phyloP scores from a whole-genome alignment of 1,140 invertebrate species.

The Bombus vancouverensis region DNA sequence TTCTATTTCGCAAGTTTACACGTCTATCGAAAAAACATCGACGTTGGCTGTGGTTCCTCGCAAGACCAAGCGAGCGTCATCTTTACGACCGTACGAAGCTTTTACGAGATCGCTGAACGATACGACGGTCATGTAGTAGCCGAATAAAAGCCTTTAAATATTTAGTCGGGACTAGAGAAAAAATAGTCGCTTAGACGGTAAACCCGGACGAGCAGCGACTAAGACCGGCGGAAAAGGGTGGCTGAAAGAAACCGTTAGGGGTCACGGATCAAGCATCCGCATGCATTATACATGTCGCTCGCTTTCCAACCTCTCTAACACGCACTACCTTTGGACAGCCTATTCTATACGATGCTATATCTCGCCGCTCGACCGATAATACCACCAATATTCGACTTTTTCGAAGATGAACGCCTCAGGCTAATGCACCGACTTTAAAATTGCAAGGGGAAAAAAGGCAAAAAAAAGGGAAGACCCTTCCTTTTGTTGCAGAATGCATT shows the following conservation, averaged over 20 bases:
- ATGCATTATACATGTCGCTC: slow-evolving; percentile 68
- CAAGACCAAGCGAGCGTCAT: background rate
- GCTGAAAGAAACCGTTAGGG: slow-evolving; percentile 31
- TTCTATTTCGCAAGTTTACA: slow-evolving; percentile 10
- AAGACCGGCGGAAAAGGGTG: slow-evolving; percentile 25
- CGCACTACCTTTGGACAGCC: slow-evolving; percentile 43
- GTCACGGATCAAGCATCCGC: slow-evolving; percentile 60
- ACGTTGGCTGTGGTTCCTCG: no score
- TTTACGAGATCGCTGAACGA: slow-evolving; percentile 25
- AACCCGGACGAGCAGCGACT: slow-evolving; percentile 17
- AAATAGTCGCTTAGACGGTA: slow-evolving; percentile 38
- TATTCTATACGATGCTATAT: slow-evolving; percentile 38
- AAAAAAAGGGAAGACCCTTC: background rate
- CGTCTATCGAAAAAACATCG: slow-evolving; percentile 1
- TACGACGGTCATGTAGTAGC: background rate
- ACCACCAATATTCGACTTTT: slow-evolving; percentile 33
- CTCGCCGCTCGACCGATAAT: slow-evolving; percentile 34
- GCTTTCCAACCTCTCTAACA: background rate
- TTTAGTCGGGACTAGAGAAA: slow-evolving; percentile 47
- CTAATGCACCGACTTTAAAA: slow-evolving; percentile 4
- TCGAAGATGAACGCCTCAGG: background rate
- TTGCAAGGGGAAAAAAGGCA: background rate
- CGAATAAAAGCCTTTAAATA: slow-evolving; percentile 68
- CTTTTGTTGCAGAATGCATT: background rate
- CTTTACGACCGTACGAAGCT: background rate